Evolutionary conservation across 2,888 invertebrate species (phyloP).

Genomic region (Euplagia quadripunctaria): DNA sequence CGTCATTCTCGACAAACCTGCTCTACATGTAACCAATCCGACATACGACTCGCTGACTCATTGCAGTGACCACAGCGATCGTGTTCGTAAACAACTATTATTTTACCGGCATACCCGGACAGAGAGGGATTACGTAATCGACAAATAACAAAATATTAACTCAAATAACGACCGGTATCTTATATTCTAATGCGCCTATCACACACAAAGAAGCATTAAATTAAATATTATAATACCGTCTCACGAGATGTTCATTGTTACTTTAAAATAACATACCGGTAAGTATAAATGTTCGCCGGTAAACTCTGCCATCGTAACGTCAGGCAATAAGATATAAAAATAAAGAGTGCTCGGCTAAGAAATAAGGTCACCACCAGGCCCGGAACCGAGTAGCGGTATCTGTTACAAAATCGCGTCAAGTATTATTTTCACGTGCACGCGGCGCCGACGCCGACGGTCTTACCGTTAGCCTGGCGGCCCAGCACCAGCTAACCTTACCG

Average conservation of each 20-base stretch:
- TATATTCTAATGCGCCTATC: conserved; percentile 20
- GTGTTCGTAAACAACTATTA: conserved; percentile 63
- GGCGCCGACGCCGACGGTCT: conserved; percentile 65
- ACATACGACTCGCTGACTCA: conserved; percentile 68
- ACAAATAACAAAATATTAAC: conserved; percentile 43
- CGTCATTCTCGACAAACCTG: conserved; percentile 57
- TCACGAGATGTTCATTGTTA: conserved; percentile 26
- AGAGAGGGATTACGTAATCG: conserved; percentile 54
- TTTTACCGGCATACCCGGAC: conserved; percentile 56
- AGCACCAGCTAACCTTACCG: conserved; percentile 66
- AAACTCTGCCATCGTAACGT: conserved; percentile 62
- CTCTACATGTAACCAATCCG: conserved; percentile 61
- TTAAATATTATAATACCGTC: conserved; percentile 18
- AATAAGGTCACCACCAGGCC: conserved; percentile 85
- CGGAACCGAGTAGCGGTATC: conserved; percentile 86
- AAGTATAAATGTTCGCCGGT: conserved; percentile 51
- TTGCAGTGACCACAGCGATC: conserved; percentile 45
- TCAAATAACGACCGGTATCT: conserved; percentile 18
- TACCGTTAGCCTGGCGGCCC: conserved; percentile 78
- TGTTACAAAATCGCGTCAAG: conserved; percentile 87
- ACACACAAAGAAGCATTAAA: conserved; percentile 20
- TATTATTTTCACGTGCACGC: conserved; percentile 86
- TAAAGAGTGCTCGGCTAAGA: conserved; percentile 79
- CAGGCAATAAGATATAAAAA: conserved; percentile 81
- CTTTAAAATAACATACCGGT: conserved; percentile 55